Percentiles rank a stretch among this genome's conserved stretches.
These are phyloP conservation scores for Volucella bombylans DNA, from an alignment of 2,888 invertebrate species.

Conservation along the genomic window DNA sequence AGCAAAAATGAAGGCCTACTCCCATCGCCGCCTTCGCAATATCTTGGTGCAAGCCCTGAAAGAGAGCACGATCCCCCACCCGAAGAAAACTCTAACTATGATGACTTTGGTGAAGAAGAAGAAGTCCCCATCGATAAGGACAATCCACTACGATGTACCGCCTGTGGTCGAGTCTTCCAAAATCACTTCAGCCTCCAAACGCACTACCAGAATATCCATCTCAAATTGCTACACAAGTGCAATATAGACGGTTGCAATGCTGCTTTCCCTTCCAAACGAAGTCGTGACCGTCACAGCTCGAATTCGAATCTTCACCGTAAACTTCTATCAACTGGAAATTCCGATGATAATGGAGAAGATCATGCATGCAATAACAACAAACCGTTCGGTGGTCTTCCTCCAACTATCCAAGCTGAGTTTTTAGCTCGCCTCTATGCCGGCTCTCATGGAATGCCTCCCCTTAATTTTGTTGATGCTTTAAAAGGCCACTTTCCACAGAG, in stretches of 20 bases:
- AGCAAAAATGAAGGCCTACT: constrained; percentile 19
- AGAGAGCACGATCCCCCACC: constrained; percentile 77
- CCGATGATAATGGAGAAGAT: constrained; percentile 77
- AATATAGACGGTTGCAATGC: constrained; percentile 97
- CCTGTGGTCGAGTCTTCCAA: constrained; percentile 96
- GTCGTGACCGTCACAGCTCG: constrained; percentile 95
- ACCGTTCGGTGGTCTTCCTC: constrained; percentile 79
- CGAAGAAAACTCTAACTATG: constrained; percentile 41
- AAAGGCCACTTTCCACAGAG: constrained; percentile 81
- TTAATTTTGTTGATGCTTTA: constrained; percentile 86
- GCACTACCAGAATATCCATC: constrained; percentile 97
- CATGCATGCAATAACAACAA: constrained; percentile 77
- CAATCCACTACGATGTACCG: constrained; percentile 94
- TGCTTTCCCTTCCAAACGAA: constrained; percentile 95
- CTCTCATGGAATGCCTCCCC: constrained; percentile 85
- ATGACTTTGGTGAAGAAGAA: constrained; percentile 80
- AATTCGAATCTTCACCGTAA: constrained; percentile 96
- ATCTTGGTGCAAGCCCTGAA: constrained; percentile 83
- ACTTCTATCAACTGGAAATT: constrained; percentile 86
- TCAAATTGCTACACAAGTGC: constrained; percentile 97
- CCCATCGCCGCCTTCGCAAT: constrained; percentile 85
- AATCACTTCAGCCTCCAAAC: constrained; percentile 96
- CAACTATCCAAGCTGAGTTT: constrained; percentile 90
- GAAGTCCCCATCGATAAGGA: constrained; percentile 96
- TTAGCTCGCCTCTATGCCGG: constrained; percentile 90